Evolutionary conservation across 2,113 vertebrate species (phyloP).

Genomic region (Oceanodroma tethys): DNA sequence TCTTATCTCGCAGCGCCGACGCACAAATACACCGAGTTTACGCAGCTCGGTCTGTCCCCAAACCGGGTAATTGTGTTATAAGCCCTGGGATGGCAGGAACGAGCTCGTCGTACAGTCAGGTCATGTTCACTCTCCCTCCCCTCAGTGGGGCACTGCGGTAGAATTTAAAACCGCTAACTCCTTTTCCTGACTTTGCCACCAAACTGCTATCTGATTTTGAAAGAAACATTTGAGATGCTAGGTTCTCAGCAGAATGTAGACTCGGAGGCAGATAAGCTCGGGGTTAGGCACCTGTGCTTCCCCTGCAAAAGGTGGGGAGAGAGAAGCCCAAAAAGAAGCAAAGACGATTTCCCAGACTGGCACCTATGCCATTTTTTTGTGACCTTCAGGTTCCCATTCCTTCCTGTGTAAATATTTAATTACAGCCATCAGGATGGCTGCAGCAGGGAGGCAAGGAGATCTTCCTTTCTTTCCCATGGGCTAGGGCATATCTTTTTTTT

Average conservation of each 20-base stretch:
- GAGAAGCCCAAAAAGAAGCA: not conserved
- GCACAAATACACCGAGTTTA: not conserved
- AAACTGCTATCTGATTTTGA: not conserved
- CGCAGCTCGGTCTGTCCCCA: not conserved
- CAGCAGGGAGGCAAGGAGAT: not conserved
- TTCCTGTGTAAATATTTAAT: not conserved
- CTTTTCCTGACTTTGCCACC: not conserved
- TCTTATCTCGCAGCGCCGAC: not conserved
- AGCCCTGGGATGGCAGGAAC: not conserved
- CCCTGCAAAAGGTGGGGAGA: not conserved
- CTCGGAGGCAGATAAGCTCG: not conserved
- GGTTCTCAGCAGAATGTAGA: not conserved
- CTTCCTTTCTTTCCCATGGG: not conserved
- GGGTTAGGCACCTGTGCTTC: not conserved
- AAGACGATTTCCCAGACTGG: not conserved
- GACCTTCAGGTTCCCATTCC: not conserved
- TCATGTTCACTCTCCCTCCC: too few relatives aligned
- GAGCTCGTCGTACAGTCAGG: accelerated
- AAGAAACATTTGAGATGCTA: not conserved
- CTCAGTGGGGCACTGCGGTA: not conserved
- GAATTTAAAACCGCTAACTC: not conserved
- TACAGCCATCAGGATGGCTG: not conserved
- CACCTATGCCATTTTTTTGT: too few relatives aligned
- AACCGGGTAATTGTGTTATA: accelerated
- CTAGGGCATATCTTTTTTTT: too few relatives aligned